Evolutionary conservation across 2,888 invertebrate genomes (phyloP), one percentile per base, ranked within the genome.

Genomic region (Peribatodes rhomboidaria): DNA sequence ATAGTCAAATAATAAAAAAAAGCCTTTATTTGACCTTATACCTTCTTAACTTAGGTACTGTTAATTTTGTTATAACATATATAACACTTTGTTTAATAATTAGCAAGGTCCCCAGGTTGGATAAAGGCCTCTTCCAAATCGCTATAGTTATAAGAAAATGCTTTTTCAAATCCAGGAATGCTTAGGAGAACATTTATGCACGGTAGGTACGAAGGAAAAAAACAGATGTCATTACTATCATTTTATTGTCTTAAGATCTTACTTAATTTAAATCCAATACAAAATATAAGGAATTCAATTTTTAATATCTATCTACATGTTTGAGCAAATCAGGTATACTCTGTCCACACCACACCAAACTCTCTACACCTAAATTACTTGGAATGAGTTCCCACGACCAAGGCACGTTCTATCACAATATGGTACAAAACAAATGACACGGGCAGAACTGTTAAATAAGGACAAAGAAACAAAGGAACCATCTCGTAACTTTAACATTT

Each of bases 321-420:
- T 85, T 84, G 85, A 84, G 85, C 84, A 84, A 82, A 72, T 76
- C 83, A 84, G 84, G 82, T 77, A 80, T 81, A 65, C 64, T 72
- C 35, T 69, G 67, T 74, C 65, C 69, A 65, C 63, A 46, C 57
- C 67, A 58, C 69, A 70, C 61, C 68, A 71, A 66, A 69, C 56
- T 69, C 60, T 16, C 14, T 27, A 27, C 31, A 33, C 18, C 22
- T 72, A 69, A 16, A 41, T 11, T n/a, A 39, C 68, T 71, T 77
- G 83, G 82, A 84, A 84, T 83, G 82, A 70, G 72, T 70, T 73
- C 37, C 42, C 55, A 61, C 58, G 49, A 63, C 52, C 67, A 67
- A 76, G 71, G 69, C 72, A 74, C 70, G 65, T 66, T 47, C 35
- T 65, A 73, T 68, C 70, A 71, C 69, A 72, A 39, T 27, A 53